Percentiles rank a stretch among this genome's conserved stretches.
Evolutionary conservation across 2,888 invertebrate species (phyloP).

Genomic region (Sinhomidia bicolor): DNA sequence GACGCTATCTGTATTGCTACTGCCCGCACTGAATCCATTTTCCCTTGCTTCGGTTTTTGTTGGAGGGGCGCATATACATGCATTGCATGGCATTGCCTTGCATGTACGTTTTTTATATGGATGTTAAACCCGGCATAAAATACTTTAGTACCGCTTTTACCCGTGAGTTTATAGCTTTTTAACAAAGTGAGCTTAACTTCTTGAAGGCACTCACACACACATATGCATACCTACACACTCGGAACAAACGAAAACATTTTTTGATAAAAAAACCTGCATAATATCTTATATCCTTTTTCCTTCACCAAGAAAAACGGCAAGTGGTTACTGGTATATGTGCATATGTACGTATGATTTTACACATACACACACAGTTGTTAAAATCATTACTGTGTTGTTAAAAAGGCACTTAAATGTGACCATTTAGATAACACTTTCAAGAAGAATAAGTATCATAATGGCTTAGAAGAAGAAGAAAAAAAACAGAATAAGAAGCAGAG

Average conservation of each 20-base stretch:
- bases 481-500: background rate
- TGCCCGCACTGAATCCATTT: background rate
- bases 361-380: constrained; percentile 36
- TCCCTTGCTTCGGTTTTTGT: no score
- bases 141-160: constrained; percentile 39
- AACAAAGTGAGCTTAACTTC: constrained; percentile 44
- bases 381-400: constrained; percentile 48
- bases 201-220: constrained; percentile 1
- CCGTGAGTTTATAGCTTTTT: constrained; percentile 41
- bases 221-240: background rate
- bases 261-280: background rate
- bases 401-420: constrained; percentile 40
- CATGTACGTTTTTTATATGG: background rate
- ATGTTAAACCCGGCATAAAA: constrained; percentile 38
- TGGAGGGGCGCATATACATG: background rate
- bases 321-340: constrained; percentile 10
- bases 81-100: no score
- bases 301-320: background rate
- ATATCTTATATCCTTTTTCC: background rate
- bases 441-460: constrained; percentile 24
- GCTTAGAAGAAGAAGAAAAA: background rate
- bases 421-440: constrained; percentile 52
- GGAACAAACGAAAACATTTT: background rate
- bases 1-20: constrained; percentile 1
- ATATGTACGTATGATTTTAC: no score